Base-by-base conservation (phyloP, 2,797 vertebrate species). In the Lithobates pipiens region DNA sequence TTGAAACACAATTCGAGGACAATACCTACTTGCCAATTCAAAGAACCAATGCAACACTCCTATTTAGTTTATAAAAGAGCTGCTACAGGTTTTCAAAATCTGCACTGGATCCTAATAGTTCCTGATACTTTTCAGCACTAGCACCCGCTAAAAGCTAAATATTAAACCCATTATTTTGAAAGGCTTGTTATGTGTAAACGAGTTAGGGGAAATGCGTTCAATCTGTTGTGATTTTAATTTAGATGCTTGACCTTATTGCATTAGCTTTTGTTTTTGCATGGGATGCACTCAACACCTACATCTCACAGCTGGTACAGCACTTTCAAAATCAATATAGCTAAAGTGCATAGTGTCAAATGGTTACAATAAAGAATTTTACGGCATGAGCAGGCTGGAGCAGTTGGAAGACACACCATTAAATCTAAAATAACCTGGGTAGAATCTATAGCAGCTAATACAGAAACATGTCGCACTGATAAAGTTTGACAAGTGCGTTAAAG, bases 251-350 rank as follows among this genome's bases (percentile, higher is more conserved):
- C 69, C 72, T 79, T 74, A 83, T 75, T 78, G 80, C 85, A 50
- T 72, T 77, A 74, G 36, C 42, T 82, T 82, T 82, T 44, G 61
- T 82, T 86, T 84, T 83, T 78, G 57, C 80, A 83, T 79, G 76
- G 76, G 80, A 83, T 86, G 80, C 80, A 86, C 75, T 78, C 80
- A 86, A 74, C 80, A 61, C 69, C 80, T 73, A 82, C 79, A 83
- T 82, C 75, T 86, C 85, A 79, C 85, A 86, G 80, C 85, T 83
- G 85, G 75, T 61, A 75, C 85, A 83, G 76, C 76, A 82, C 85
- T 86, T 86, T 79, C 76, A 83, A 57, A 79, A 86, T 86, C 85
- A 86, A 86, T 86, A 42, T 25, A n/a, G 68, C 54, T 46, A 70
- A 82, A 67, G 67, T 74, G 61, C 63, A 73, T 29, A 44, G 42